Evolutionary conservation across 92 coral and sea anemone genomes (phyloP).

Genomic region (Meandrina meandrites): DNA sequence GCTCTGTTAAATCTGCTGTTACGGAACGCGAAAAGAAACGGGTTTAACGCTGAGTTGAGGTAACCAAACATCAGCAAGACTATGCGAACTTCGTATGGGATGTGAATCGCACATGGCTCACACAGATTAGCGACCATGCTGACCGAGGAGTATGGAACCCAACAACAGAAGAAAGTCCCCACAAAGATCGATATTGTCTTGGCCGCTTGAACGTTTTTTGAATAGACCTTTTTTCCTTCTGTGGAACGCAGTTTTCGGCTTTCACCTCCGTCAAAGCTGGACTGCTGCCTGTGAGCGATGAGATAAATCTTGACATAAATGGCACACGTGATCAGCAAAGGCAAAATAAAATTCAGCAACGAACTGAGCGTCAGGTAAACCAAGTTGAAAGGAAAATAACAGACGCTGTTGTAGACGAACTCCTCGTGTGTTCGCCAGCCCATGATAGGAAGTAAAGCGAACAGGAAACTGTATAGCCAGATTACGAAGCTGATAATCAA

Average conservation of each 20-base stretch:
- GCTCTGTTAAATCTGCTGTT: slow-evolving; percentile 65
- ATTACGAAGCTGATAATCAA: slow-evolving; percentile 50
- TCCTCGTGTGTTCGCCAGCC: slow-evolving; percentile 70
- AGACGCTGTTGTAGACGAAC: slow-evolving; percentile 35
- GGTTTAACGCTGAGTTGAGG: slow-evolving; percentile 82
- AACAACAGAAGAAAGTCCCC: slow-evolving; percentile 74
- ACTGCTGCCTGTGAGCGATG: slow-evolving; percentile 60
- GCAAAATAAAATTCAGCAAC: slow-evolving; percentile 64
- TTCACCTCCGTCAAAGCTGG: not conserved
- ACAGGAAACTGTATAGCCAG: slow-evolving; percentile 86
- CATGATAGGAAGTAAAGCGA: slow-evolving; percentile 81
- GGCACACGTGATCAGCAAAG: slow-evolving; percentile 64
- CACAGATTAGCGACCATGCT: slow-evolving; percentile 62
- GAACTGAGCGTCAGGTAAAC: slow-evolving; percentile 53
- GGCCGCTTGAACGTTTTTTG: slow-evolving; percentile 66
- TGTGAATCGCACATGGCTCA: not conserved
- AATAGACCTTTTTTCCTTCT: slow-evolving; percentile 44
- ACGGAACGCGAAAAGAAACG: slow-evolving; percentile 80
- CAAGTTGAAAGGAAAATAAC: slow-evolving; percentile 59
- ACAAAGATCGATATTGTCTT: slow-evolving; percentile 79
- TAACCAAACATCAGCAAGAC: slow-evolving; percentile 75
- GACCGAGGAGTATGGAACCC: slow-evolving; percentile 71
- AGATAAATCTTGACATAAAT: slow-evolving; percentile 75
- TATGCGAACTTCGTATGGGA: slow-evolving; percentile 37
- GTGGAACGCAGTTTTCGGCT: slow-evolving; percentile 27